Conservation (phyloP, 2,113 vertebrate genomes). For the Hirundichthys speculiger region DNA sequence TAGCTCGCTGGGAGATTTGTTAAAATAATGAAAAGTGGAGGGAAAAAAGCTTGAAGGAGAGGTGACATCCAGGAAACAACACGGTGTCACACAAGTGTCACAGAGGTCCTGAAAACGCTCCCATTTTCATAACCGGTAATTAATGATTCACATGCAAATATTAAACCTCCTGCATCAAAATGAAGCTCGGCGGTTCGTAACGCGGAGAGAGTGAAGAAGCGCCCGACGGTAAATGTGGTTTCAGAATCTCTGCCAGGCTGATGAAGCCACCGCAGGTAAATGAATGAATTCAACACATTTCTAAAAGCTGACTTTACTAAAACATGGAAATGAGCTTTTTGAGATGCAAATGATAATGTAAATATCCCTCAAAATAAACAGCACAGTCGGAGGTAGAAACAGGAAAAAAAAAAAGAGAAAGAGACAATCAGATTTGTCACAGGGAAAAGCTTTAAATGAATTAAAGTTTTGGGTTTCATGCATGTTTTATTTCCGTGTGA, state of each 20-base stretch:
- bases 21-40: constrained; percentile 71
- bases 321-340: constrained; percentile 59
- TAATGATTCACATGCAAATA: constrained; percentile 17
- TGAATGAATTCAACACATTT: constrained; percentile 48
- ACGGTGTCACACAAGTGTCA: constrained; percentile 10
- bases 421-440: constrained; percentile 12
- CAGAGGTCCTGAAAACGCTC: not conserved
- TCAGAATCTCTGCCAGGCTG: constrained; percentile 39
- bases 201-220: constrained; percentile 3
- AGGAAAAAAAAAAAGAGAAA: constrained; percentile 8
- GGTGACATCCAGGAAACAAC: constrained; percentile 38
- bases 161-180: not conserved
- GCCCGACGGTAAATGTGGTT: constrained; percentile 35
- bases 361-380: constrained; percentile 45
- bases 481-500: constrained; percentile 6
- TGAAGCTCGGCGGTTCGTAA: not conserved
- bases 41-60: constrained; percentile 43
- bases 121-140: not conserved
- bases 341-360: constrained; percentile 59
- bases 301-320: constrained; percentile 54
- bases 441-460: constrained; percentile 4
- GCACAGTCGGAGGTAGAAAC: constrained; percentile 45
- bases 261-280: constrained; percentile 33
- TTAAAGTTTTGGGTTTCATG: not conserved
- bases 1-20: constrained; percentile 75